Evolutionary conservation across 2,888 invertebrate genomes (phyloP), one percentile per base, ranked within the genome.

Genomic region (Leptogaster cylindrica): DNA sequence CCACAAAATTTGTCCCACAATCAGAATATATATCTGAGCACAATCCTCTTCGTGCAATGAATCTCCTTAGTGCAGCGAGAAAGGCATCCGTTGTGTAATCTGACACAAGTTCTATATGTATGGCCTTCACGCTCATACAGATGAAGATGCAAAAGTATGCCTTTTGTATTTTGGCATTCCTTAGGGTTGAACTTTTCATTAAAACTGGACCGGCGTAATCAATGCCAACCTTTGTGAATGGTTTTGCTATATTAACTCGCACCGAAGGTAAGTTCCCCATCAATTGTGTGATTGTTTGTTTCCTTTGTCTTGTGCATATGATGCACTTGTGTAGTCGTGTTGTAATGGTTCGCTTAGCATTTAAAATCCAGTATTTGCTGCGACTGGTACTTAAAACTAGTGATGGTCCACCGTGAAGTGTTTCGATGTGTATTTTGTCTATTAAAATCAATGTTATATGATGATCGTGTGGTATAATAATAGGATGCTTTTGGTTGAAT

Each of bases 81-180:
- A 63, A 63, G 3, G 46, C 63, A 5, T 51, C 44, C 3, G 36
- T 44, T 44, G 63, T 25, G 3, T 25, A 2, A 18, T 63, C 44
- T n/a, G 8, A 6, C 6, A 41, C 63, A 5, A 25, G 44, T 44
- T 46, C 36, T 12, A 44, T 27, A 28, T 76, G 74, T 12, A 76
- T 44, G 0, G 76, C 75, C 33, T 58, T 58, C 20, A 41, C 39
- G 4, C 1, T 10, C 16, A 58, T 36, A 23, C 58, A 58, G 8
- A 36, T 4, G 12, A 58, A 58, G 2, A 58, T 12, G 23, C 39
- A 36, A 6, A 58, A 36, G 20, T 58, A 58, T 39, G 23, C 31
- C 31, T 1, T 31, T 31, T 31, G 31, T 10, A n/a, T 58, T 58
- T 58, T 14, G 12, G 18, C 31, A 31, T 31, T 1, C 10, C 31